Conservation (phyloP, 2,113 vertebrate species). For the Clarias macrocephalus region DNA sequence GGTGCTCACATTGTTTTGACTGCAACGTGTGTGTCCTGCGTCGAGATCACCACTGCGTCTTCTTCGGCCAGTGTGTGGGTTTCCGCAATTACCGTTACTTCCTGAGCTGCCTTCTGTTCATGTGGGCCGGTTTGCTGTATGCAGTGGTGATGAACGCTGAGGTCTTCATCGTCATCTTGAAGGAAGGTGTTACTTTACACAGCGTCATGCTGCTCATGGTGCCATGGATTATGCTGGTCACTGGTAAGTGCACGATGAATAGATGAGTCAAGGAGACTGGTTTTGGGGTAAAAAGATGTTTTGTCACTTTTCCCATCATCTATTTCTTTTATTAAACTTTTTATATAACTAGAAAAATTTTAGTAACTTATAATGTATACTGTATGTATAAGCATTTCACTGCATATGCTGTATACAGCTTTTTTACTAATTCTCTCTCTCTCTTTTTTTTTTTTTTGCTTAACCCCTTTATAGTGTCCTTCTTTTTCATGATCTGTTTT, state of each 20-base stretch:
- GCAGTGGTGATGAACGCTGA: slow-evolving; percentile 83
- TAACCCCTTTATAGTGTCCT: not conserved
- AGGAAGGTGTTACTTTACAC: slow-evolving; percentile 79
- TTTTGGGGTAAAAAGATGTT: not conserved
- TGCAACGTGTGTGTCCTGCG: slow-evolving; percentile 85
- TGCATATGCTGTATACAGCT: not conserved
- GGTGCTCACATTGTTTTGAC: slow-evolving; percentile 84
- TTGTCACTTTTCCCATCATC: not conserved
- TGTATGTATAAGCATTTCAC: not conserved
- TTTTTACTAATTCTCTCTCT: not conserved
- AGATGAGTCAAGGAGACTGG: not conserved
- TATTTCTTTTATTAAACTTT: not conserved
- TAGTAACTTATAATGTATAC: not conserved
- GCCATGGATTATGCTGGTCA: slow-evolving; percentile 90
- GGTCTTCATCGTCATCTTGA: slow-evolving; percentile 80
- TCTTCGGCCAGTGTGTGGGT: slow-evolving; percentile 86
- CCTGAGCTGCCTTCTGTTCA: slow-evolving; percentile 81
- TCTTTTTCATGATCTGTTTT: not conserved
- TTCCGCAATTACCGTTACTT: slow-evolving; percentile 85
- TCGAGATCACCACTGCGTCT: slow-evolving; percentile 88
- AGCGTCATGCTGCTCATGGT: slow-evolving; percentile 79
- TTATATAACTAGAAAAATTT: not conserved
- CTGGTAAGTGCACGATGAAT: slow-evolving; percentile 69
- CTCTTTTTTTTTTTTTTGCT: not conserved
- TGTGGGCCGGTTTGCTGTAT: slow-evolving; percentile 79